Evolutionary conservation across 2,113 vertebrate species (phyloP), one percentile per base, ranked within the genome.

Genomic region (Phyllostomus hastatus): DNA sequence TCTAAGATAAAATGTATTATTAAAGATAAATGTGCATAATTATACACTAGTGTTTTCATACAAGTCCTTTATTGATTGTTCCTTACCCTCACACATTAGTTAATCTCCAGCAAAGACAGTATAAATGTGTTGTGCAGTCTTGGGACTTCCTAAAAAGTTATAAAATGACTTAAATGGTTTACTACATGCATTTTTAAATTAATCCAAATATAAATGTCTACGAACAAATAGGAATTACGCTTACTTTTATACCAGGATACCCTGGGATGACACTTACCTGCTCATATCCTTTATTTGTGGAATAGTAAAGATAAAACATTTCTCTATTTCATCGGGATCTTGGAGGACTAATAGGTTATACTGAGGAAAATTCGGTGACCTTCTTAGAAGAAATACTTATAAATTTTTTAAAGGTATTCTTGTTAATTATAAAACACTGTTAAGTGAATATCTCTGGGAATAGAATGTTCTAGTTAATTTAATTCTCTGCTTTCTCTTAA

Each of bases 381-480:
- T 86, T 88, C 54, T 90, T 31, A 75, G 26, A 90, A 91, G 33
- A 90, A 95, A 84, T 46, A 14, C 50, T 90, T 46, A 81, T 72
- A 90, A 94, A 92, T 57, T 94, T 92, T 94, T 92, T 70, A n/a
- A 94, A 90, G 20, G 10, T 31, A 88, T 85, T 82, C 50, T 66
- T 95, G 31, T 31, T 88, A 61, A 69, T 66, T 78, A 84, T 84
- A 64, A 95, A 90, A 76, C 31, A 91, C 52, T 48, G 75, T 24
- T 89, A 38, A 93, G 35, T 91, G 66, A 14, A 94, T 90, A 88
- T 94, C 85, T 91, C 50, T 70, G 43, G 76, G 86, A 90, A 94
- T 81, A 94, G 24, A 59, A 94, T 95, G 64, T 94, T 94, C 85
- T 84, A 88, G 72, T 88, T 97, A 84, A 91, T 90, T 87, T 83